Conservation (phyloP, 2,797 vertebrate species). For the Hydrophis major region DNA sequence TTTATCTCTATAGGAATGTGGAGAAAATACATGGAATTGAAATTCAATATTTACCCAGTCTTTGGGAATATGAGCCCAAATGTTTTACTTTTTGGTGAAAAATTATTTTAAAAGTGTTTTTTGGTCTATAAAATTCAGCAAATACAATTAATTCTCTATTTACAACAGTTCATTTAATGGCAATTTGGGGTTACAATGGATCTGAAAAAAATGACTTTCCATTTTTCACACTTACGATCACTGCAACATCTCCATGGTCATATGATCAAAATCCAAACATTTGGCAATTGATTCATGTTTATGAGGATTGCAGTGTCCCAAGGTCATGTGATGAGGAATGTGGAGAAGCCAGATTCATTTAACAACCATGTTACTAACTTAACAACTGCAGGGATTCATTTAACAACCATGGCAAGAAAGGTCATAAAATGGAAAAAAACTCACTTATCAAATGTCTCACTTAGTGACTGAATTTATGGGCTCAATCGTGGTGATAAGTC, state of each 20-base stretch:
- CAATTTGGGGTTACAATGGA: neutral
- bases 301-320: neutral
- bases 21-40: neutral
- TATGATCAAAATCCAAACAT: neutral
- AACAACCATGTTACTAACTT: neutral
- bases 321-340: neutral
- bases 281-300: neutral
- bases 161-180: neutral
- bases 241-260: neutral
- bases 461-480: no score
- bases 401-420: no score
- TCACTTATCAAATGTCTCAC: no score
- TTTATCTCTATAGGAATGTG: neutral
- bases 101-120: neutral
- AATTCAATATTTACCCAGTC: neutral
- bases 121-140: neutral
- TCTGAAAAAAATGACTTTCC: neutral
- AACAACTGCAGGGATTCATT: neutral
- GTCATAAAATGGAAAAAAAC: no score
- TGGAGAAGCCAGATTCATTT: neutral
- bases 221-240: no score
- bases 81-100: neutral
- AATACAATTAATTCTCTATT: neutral
- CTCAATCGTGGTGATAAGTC: no score
- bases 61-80: neutral